Conservation (phyloP, 2,888 invertebrate genomes). For the Noctua janthe region DNA sequence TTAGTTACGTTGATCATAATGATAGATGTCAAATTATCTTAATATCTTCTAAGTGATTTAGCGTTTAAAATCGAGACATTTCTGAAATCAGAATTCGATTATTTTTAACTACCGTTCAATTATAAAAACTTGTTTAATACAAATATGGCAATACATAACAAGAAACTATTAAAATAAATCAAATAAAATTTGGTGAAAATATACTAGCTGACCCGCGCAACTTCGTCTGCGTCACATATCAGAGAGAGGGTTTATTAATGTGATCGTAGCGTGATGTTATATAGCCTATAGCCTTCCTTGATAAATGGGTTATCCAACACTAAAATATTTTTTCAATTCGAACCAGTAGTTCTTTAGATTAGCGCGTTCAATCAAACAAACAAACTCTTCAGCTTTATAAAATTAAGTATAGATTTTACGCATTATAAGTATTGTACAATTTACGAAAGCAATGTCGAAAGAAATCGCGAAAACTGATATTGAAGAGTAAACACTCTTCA, state of each 20-base stretch:
- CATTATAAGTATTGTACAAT: not conserved
- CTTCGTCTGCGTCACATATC: too few species aligned
- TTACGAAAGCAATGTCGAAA: not conserved
- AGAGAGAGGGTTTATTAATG: too few species aligned
- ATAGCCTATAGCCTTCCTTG: too few species aligned
- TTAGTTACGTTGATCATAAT: not conserved
- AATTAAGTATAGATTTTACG: not conserved
- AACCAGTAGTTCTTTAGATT: too few species aligned
- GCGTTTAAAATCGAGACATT: conserved; percentile 43
- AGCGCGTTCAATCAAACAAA: too few species aligned
- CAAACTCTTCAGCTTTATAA: too few species aligned
- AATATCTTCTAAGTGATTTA: conserved; percentile 1
- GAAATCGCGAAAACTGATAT: not conserved
- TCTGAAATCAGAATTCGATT: conserved; percentile 42
- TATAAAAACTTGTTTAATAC: conserved; percentile 38
- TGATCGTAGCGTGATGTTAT: too few species aligned
- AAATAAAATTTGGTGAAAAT: not conserved
- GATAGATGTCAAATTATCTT: conserved; percentile 28
- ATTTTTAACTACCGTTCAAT: conserved; percentile 43
- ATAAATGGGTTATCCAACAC: too few species aligned
- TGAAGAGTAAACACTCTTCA: too few species aligned
- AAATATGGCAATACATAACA: conserved; percentile 7
- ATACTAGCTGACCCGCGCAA: too few species aligned
- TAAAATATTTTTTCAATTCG: too few species aligned
- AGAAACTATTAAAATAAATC: conserved; percentile 7